A percentile compares a stretch with the other conserved stretches of the same genome.
Evolutionary conservation across 2,888 invertebrate species (phyloP).

Genomic region (Microctonus hyperodae): DNA sequence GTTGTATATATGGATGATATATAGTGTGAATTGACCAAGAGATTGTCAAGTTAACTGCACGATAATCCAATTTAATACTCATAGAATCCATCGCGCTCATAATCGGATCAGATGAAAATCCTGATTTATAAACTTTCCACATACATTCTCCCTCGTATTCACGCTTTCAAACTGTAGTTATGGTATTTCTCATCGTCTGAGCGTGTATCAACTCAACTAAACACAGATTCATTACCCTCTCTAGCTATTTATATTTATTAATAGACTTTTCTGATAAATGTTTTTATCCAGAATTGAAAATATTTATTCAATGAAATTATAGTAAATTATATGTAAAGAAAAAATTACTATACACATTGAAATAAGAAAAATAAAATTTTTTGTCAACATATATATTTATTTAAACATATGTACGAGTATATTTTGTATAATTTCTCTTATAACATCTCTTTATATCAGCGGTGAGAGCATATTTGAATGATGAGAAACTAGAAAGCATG

Average conservation of each 20-base stretch:
- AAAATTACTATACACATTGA: too few species aligned
- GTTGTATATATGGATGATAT: not conserved
- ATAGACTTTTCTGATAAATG: not conserved
- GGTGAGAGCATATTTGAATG: slow-evolving; percentile 8
- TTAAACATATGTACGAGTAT: too few species aligned
- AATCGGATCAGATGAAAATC: slow-evolving; percentile 45
- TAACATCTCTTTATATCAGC: not conserved
- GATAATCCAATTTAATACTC: slow-evolving; percentile 36
- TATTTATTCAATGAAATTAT: too few species aligned
- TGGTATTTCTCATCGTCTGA: not conserved
- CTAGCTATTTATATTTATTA: not conserved
- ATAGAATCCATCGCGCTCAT: slow-evolving; percentile 32
- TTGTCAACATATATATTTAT: too few species aligned
- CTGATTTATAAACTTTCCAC: slow-evolving; percentile 44
- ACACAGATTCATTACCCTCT: not conserved
- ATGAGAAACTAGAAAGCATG: slow-evolving; percentile 16
- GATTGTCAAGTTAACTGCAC: slow-evolving; percentile 20
- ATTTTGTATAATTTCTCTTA: not conserved
- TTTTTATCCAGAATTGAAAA: too few species aligned
- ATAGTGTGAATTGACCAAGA: slow-evolving; percentile 6
- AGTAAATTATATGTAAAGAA: too few species aligned
- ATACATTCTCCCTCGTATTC: not conserved
- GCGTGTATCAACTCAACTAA: not conserved
- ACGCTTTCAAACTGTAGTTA: not conserved
- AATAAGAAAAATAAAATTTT: too few species aligned